These are phyloP conservation scores for Pegoplata infirma DNA, from an alignment of 2,888 invertebrate species.

Conservation along the genomic window DNA sequence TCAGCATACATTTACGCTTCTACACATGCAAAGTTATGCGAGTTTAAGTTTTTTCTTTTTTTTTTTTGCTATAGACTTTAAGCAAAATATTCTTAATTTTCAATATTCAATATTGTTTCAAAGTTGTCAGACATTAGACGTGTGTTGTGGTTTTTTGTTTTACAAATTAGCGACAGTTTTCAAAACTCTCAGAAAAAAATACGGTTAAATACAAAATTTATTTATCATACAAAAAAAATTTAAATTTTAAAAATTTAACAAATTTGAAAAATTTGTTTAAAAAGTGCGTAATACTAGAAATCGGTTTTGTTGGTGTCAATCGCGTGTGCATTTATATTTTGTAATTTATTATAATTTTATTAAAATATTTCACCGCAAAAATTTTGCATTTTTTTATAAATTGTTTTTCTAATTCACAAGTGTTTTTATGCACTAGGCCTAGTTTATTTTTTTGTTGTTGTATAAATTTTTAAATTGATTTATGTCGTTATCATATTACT, in stretches of 20 bases:
- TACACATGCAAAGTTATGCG: constrained; percentile 53
- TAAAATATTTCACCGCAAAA: constrained; percentile 54
- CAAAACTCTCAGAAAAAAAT: constrained; percentile 9
- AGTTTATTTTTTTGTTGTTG: constrained; percentile 25
- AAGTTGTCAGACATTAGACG: constrained; percentile 61
- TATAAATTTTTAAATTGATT: constrained; percentile 53
- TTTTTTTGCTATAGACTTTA: constrained; percentile 47
- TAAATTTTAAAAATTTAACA: constrained; percentile 28
- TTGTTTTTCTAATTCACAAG: background rate
- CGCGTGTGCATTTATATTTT: constrained; percentile 35
- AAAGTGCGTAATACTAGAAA: constrained; percentile 42
- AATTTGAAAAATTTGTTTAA: constrained; percentile 12
- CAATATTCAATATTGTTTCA: constrained; percentile 61
- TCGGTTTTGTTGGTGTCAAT: no score
- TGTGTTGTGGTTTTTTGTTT: constrained; percentile 56
- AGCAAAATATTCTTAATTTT: constrained; percentile 61
- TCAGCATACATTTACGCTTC: background rate
- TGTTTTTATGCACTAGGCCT: constrained; percentile 19
- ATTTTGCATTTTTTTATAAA: constrained; percentile 13
- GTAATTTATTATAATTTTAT: constrained; percentile 56
- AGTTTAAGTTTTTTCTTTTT: constrained; percentile 19
- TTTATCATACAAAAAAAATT: no score
- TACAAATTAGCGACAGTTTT: constrained; percentile 27
- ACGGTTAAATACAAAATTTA: constrained; percentile 20
- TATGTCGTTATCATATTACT: constrained; percentile 58